A percentile compares a stretch with the other conserved stretches of the same genome.
phyloP scores from a whole-genome alignment of 2,113 vertebrate species.

The Emydura subglobosa region DNA sequence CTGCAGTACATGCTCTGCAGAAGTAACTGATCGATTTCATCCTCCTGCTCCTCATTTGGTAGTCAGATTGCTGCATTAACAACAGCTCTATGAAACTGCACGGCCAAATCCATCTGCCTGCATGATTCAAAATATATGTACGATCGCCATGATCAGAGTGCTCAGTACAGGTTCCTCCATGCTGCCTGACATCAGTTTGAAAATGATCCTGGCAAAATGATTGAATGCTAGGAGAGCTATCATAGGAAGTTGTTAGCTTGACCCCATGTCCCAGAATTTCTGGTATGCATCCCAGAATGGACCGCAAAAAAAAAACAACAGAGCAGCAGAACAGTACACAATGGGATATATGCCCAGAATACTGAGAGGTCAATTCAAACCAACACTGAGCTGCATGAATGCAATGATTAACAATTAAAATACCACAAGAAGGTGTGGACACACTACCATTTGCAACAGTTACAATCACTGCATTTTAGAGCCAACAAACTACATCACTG shows the following conservation, averaged over 20 bases:
- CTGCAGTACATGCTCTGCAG: background rate
- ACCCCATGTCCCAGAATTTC: background rate
- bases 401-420: background rate
- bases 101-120: background rate
- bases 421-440: background rate
- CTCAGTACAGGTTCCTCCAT: background rate
- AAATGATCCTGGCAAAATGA: background rate
- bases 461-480: background rate
- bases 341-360: background rate
- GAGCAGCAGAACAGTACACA: background rate
- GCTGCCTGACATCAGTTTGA: background rate
- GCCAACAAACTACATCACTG: background rate
- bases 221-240: background rate
- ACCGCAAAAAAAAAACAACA: too few relatives aligned
- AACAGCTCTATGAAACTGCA: background rate
- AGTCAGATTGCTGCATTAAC: background rate
- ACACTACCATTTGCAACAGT: background rate
- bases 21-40: background rate
- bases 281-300: background rate
- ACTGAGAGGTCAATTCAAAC: background rate
- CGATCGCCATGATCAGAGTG: too few relatives aligned
- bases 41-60: background rate
- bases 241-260: background rate
- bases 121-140: background rate
- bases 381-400: background rate